Percentiles rank a stretch among this genome's conserved stretches.
These are phyloP conservation scores for Chesias legatella DNA, from an alignment of 2,888 invertebrate species.

Conservation along the genomic window DNA sequence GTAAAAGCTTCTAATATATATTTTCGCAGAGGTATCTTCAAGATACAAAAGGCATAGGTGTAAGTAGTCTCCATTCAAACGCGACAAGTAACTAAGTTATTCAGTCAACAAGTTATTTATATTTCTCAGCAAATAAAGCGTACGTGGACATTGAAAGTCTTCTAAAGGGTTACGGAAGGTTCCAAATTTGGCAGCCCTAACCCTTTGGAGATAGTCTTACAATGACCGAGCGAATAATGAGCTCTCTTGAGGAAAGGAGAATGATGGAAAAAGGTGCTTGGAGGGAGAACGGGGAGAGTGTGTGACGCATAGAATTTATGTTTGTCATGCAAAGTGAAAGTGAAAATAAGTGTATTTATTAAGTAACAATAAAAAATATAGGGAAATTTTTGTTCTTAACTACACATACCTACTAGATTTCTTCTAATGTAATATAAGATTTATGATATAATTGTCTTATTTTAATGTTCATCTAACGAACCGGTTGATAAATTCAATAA, in stretches of 20 bases:
- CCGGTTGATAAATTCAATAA: too few relatives aligned
- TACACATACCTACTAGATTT: too few relatives aligned
- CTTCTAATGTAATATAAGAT: too few relatives aligned
- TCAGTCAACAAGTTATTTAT: conserved; percentile 26
- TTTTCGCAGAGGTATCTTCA: too few relatives aligned
- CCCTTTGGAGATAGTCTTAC: conserved; percentile 31
- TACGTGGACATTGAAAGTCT: conserved; percentile 39
- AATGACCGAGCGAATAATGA: conserved; percentile 40
- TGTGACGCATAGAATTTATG: too few relatives aligned
- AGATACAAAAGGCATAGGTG: neutral
- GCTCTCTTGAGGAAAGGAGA: conserved; percentile 29
- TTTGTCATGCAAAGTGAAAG: too few relatives aligned
- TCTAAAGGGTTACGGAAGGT: conserved; percentile 31
- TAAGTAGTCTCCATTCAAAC: conserved; percentile 26
- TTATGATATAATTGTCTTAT: too few relatives aligned
- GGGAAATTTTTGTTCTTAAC: too few relatives aligned
- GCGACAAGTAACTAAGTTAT: conserved; percentile 13
- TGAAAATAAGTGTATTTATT: too few relatives aligned
- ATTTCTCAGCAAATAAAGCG: conserved; percentile 42
- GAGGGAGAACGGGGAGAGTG: neutral
- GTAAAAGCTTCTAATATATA: neutral
- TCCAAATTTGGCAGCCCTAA: conserved; percentile 29
- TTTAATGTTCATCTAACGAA: too few relatives aligned
- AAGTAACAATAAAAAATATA: too few relatives aligned
- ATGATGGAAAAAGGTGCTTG: conserved; percentile 35